These are phyloP conservation scores for Halichoerus grypus DNA, from an alignment of 2,113 vertebrate genomes.

Conservation along the genomic window DNA sequence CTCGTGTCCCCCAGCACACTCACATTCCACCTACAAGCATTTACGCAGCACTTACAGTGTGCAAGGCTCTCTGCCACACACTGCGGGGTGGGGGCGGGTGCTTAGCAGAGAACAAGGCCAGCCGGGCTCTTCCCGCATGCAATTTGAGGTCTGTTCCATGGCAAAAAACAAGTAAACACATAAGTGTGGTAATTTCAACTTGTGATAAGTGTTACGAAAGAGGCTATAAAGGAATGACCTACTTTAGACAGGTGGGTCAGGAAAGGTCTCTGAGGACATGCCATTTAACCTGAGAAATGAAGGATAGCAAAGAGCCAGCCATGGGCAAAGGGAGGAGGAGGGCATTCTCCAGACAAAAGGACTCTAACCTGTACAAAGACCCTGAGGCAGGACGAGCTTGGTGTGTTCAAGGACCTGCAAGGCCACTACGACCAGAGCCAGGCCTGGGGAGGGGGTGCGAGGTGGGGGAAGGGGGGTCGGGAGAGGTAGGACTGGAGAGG, in stretches of 20 bases:
- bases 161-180: neutral
- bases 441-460: neutral
- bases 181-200: neutral
- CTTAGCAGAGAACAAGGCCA: neutral
- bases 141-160: neutral
- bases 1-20: neutral
- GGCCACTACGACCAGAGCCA: neutral
- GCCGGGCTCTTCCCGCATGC: neutral
- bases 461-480: neutral
- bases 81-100: no score
- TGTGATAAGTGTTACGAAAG: neutral
- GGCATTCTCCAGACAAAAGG: neutral
- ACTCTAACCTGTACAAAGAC: neutral
- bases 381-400: neutral
- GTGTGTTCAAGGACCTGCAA: neutral
- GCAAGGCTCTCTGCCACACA: neutral
- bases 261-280: neutral
- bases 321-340: neutral
- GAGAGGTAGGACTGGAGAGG: neutral
- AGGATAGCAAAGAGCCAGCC: neutral
- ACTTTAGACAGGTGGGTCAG: neutral
- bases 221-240: neutral
- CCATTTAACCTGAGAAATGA: conserved; percentile 11
- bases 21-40: neutral
- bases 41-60: neutral